A percentile compares a stretch with the other conserved stretches of the same genome.
Evolutionary conservation across 2,797 vertebrate species (phyloP).

Genomic region (Spinibarbus caldwelli): DNA sequence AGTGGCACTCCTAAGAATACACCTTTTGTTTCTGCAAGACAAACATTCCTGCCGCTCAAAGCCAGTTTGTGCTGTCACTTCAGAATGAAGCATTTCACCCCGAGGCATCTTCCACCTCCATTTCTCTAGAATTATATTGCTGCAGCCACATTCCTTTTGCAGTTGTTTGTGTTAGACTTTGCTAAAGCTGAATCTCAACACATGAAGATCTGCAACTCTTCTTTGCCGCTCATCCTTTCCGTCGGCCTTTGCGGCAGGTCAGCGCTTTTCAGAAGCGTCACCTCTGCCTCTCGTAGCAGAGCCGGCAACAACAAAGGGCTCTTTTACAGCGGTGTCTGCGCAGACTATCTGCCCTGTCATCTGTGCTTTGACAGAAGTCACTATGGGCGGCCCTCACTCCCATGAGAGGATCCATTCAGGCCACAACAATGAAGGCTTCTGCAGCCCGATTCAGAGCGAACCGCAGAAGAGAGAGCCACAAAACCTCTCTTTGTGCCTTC

Average conservation of each 20-base stretch:
- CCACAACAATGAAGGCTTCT: slow-evolving; percentile 59
- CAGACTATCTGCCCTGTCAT: slow-evolving; percentile 59
- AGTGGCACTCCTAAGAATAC: neutral
- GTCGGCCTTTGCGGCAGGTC: slow-evolving; percentile 29
- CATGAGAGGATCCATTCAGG: slow-evolving; percentile 62
- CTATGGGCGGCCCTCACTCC: slow-evolving; percentile 32
- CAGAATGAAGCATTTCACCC: neutral
- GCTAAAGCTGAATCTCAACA: neutral
- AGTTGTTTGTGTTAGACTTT: neutral
- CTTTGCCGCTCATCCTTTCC: slow-evolving; percentile 23
- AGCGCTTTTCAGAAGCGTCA: slow-evolving; percentile 31
- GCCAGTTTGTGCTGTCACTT: neutral
- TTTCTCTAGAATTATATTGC: neutral
- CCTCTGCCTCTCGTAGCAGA: slow-evolving; percentile 45
- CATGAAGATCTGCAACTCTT: slow-evolving; percentile 12
- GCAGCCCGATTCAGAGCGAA: slow-evolving; percentile 40
- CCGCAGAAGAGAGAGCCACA: slow-evolving; percentile 45
- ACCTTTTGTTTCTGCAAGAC: neutral
- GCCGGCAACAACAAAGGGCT: slow-evolving; percentile 56
- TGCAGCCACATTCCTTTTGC: slow-evolving; percentile 11
- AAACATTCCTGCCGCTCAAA: neutral
- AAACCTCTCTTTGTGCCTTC: slow-evolving; percentile 55
- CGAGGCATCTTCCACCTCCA: neutral
- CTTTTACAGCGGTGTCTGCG: slow-evolving; percentile 50
- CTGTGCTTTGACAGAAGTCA: slow-evolving; percentile 51